These are phyloP conservation scores for Semnornis frantzii DNA, from an alignment of 2,113 vertebrate species.

Conservation along the genomic window DNA sequence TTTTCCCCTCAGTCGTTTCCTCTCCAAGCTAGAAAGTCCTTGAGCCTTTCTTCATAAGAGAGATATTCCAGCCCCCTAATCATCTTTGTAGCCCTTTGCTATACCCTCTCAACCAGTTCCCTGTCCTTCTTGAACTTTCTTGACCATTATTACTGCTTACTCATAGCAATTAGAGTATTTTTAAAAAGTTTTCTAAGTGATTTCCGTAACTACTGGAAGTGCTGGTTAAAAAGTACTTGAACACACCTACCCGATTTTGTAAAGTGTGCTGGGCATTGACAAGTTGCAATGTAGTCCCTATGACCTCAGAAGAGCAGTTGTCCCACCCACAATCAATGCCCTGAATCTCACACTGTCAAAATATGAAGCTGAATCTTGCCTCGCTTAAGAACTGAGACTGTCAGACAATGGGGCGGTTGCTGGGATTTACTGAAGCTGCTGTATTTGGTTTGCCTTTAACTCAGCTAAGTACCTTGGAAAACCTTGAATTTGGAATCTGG, in stretches of 20 bases:
- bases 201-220: background rate
- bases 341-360: background rate
- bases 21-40: too few relatives aligned
- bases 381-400: background rate
- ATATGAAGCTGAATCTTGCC: background rate
- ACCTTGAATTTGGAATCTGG: slow-evolving; percentile 26
- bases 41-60: too few relatives aligned
- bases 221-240: background rate
- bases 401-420: background rate
- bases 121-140: too few relatives aligned
- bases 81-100: too few relatives aligned
- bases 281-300: background rate
- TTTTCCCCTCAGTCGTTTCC: too few relatives aligned
- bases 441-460: slow-evolving; percentile 43
- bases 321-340: background rate
- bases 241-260: background rate
- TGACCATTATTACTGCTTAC: background rate
- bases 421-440: slow-evolving; percentile 34
- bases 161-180: background rate
- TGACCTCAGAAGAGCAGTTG: background rate
- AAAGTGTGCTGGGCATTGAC: background rate
- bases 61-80: too few relatives aligned
- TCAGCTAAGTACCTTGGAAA: slow-evolving; percentile 43
- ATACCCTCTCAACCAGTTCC: too few relatives aligned
- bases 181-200: background rate